A percentile compares a stretch with the other conserved stretches of the same genome.
Evolutionary conservation across 23 tunicate genomes (phyloP).

Genomic region (Ciona savignyi): DNA sequence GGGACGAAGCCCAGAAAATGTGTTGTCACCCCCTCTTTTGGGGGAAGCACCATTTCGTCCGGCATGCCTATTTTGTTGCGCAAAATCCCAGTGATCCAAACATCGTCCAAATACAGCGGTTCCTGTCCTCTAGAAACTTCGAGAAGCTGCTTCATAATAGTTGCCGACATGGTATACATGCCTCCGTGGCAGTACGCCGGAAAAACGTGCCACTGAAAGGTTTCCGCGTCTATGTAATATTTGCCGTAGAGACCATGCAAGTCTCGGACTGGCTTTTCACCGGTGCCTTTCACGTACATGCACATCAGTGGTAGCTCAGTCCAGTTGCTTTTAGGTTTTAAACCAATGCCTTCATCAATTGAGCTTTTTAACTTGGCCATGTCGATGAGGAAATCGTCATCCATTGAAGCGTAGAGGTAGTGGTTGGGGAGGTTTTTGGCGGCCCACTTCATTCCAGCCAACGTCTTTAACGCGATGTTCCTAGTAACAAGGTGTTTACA

Average conservation of each 20-base stretch:
- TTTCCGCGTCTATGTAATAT: background rate
- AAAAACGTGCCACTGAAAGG: conserved; percentile 19
- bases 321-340: conserved; percentile 15
- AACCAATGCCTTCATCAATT: background rate
- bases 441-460: conserved; percentile 55
- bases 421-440: conserved; percentile 13
- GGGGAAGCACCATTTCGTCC: conserved; percentile 12
- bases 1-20: too few species aligned
- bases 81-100: conserved; percentile 26
- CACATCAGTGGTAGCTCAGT: conserved; percentile 47
- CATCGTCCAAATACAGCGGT: conserved; percentile 8
- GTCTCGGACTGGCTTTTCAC: conserved; percentile 28
- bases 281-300: conserved; percentile 17
- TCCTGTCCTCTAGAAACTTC: conserved; percentile 1
- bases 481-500: too few species aligned
- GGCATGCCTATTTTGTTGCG: conserved; percentile 27
- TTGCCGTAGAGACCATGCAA: conserved; percentile 5
- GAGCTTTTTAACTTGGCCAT: background rate
- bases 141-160: conserved; percentile 1
- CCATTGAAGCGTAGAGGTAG: conserved; percentile 24
- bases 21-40: too few species aligned
- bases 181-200: conserved; percentile 48
- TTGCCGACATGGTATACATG: conserved; percentile 16
- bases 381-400: conserved; percentile 30
- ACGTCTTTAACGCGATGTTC: conserved; percentile 13